Percentiles rank a stretch among this genome's conserved stretches.
Conservation (phyloP, 2,113 vertebrate species). For the Labrus mixtus region DNA sequence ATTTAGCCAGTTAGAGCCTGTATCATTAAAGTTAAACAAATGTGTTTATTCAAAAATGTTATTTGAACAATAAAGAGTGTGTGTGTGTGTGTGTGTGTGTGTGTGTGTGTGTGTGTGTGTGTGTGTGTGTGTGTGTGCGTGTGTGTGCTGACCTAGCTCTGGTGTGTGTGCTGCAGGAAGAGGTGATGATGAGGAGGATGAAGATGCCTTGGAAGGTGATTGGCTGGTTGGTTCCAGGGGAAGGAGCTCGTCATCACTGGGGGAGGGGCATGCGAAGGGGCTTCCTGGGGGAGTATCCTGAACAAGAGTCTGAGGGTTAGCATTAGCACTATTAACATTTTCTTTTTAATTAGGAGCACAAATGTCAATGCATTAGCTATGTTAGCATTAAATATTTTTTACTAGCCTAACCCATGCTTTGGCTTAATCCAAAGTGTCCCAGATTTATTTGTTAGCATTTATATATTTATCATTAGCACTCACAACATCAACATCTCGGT, state of each 20-base stretch:
- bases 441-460: no score
- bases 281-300: constrained; percentile 34
- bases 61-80: background rate
- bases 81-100: background rate
- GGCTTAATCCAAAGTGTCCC: no score
- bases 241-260: constrained; percentile 36
- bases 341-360: no score
- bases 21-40: no score
- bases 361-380: background rate
- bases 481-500: no score
- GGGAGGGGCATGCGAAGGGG: constrained; percentile 32
- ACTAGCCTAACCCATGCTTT: no score
- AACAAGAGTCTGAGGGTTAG: background rate
- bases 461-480: background rate
- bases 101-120: background rate
- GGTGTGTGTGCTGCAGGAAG: constrained; percentile 16
- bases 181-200: constrained; percentile 34
- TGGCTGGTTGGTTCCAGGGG: constrained; percentile 40
- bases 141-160: constrained; percentile 28
- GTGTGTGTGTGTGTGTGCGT: background rate
- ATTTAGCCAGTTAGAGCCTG: no score
- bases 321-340: constrained; percentile 3
- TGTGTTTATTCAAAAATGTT: no score
- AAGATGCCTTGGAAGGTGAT: constrained; percentile 55
- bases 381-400: background rate